Conservation (phyloP, 2,888 invertebrate genomes). For the Athalia circularis region DNA sequence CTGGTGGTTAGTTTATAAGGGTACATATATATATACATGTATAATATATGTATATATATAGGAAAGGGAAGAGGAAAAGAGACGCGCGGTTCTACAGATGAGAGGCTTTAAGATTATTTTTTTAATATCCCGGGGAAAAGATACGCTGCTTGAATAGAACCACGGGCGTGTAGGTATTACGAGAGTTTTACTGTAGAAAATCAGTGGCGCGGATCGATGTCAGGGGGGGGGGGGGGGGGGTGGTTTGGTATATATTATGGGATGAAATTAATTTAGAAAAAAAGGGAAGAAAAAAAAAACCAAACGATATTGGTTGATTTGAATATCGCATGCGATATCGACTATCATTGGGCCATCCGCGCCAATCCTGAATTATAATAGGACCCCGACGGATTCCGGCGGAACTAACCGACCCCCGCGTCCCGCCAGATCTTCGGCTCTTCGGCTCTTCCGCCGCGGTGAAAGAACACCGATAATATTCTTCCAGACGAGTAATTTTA, state of each 20-base stretch:
- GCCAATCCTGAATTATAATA: neutral
- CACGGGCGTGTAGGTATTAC: neutral
- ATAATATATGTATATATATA: too few relatives aligned
- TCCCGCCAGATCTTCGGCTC: constrained; percentile 35
- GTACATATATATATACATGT: too few relatives aligned
- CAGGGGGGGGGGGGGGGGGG: neutral
- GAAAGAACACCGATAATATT: constrained; percentile 65
- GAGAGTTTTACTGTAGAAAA: too few relatives aligned
- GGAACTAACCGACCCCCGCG: neutral
- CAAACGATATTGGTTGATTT: constrained; percentile 64
- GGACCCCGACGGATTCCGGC: constrained; percentile 33
- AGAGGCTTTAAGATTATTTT: constrained; percentile 54
- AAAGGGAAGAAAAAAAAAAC: too few relatives aligned
- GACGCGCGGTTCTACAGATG: neutral
- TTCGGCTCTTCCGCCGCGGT: neutral
- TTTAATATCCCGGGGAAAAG: constrained; percentile 55
- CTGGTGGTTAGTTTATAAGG: too few relatives aligned
- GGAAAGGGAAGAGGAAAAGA: neutral
- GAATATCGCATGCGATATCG: constrained; percentile 59
- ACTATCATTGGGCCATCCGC: constrained; percentile 39
- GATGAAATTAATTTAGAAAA: constrained; percentile 63
- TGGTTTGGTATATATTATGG: constrained; percentile 4
- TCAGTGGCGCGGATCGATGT: neutral
- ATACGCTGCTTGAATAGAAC: neutral
- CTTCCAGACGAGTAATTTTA: constrained; percentile 57